Base-by-base conservation (phyloP, 2,888 invertebrate genomes). In the Vanessa cardui region DNA sequence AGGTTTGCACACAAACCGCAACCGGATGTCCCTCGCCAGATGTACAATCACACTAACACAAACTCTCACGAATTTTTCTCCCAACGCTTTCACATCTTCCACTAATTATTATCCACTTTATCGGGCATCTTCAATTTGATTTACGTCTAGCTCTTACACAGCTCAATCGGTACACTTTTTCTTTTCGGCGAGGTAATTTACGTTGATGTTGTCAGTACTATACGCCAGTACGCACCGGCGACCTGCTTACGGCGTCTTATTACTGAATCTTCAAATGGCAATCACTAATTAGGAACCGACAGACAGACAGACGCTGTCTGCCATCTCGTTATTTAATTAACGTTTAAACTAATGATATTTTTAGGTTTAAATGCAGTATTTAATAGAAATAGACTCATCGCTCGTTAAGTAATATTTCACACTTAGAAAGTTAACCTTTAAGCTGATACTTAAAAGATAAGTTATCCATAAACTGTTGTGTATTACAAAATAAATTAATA, bases 81-180 rank as follows among this genome's bases (percentile, higher is more conserved):
- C 90, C 92, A 91, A 89, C 91, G 81, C 92, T 92, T 92, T 92
- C 92, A 87, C 92, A 84, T 87, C 90, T 88, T 88, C 92, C 87
- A 90, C 91, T 92, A 92, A 92, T 92, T 92, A 92, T 92, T 91
- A 92, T 89, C 90, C 89, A 92, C 92, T 92, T 92, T 92, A 92
- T 92, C 92, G 90, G 86, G 86, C 92, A 92, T 92, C 92, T 92
- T 90, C 91, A 92, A 90, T 92, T 92, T 92, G 92, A 92, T 92
- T 92, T 92, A 92, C 91, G 83, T 89, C 89, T 88, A 87, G 82
- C 86, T 86, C 85, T 87, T 86, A 86, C 87, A 86, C 83, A 84
- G 86, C 85, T 87, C 87, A 87, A 90, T 92, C 85, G 88, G 88
- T 89, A 89, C 84, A 91, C 91, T 92, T 92, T 92, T 92, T 90